Evolutionary conservation across 2,113 vertebrate species (phyloP), one percentile per base, ranked within the genome.

Genomic region (Engraulis encrasicolus): DNA sequence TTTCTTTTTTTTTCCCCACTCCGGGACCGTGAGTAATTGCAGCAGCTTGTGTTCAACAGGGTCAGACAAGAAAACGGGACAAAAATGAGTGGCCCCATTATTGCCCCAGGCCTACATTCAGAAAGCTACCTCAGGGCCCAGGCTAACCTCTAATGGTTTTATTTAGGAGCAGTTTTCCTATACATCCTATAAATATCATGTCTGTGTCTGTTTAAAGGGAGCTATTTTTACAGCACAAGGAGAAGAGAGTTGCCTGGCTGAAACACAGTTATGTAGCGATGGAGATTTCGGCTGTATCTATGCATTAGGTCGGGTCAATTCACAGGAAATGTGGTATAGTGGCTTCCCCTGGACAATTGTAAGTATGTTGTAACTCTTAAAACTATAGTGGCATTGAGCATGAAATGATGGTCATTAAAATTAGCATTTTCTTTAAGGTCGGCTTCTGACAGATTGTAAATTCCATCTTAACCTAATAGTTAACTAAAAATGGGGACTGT

Each of bases 41-140:
- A 74, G 27, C 31, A 34, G 66, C 66, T 74, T 14, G 66, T 74
- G 23, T 74, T 74, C 66, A 74, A 74, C 66, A 74, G 66, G 66
- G 82, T 83, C 40, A 79, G 85, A 83, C 77, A 50, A 0, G 48
- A 52, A 81, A 74, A 15, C 27, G 50, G 54, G 54, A 48, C 38
- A 82, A 6, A 17, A 48, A 31, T 66, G 38, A 36, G 50, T 19
- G 52, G 49, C 23, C 66, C 66, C 31, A n/a, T 11, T 74, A 74
- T 17, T 74, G 27, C 66, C 27, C 23, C 31, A 27, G 66, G 27
- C 66, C 31, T 74, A 74, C 66, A 74, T 74, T 34, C 66, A 36
- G 23, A 74, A 34, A 74, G 34, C 27, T 15, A 74, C 23, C 66
- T 34, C 40, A 34, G 11, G 12, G 66, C 66, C 31, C 14, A 74